A percentile compares a stretch with the other conserved stretches of the same genome.
Evolutionary conservation across 2,888 invertebrate genomes (phyloP).

Genomic region (Amphipyra tragopoginis): DNA sequence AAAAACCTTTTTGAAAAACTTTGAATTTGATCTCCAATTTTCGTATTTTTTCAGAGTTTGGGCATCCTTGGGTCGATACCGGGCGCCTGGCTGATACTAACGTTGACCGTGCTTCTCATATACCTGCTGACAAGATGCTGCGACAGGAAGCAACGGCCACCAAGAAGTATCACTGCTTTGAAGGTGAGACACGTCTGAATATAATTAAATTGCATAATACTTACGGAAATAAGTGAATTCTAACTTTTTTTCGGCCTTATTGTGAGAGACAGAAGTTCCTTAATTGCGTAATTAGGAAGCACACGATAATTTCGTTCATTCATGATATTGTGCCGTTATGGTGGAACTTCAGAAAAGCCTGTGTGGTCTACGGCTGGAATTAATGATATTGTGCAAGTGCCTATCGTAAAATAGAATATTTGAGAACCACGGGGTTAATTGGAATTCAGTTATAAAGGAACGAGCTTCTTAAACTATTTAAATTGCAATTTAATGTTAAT

Average conservation of each 20-base stretch:
- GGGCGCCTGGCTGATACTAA: slow-evolving; percentile 97
- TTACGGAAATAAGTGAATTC: no score
- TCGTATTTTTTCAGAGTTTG: slow-evolving; percentile 92
- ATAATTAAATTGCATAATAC: no score
- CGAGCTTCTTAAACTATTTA: no score
- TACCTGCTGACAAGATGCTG: slow-evolving; percentile 98
- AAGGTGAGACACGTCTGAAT: slow-evolving; percentile 83
- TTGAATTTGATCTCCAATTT: no score
- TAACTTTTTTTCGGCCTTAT: slow-evolving; percentile 11
- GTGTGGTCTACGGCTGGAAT: neutral
- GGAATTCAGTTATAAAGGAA: no score
- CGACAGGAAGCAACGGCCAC: slow-evolving; percentile 97
- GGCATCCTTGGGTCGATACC: slow-evolving; percentile 98
- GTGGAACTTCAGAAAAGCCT: slow-evolving; percentile 7
- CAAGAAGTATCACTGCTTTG: slow-evolving; percentile 96
- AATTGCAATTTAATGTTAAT: no score
- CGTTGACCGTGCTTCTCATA: slow-evolving; percentile 96
- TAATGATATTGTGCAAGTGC: neutral
- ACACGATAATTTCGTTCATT: slow-evolving; percentile 30
- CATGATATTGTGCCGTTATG: slow-evolving; percentile 5
- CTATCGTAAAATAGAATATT: no score
- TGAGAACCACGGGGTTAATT: no score
- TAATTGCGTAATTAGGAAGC: slow-evolving; percentile 46
- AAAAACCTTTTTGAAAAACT: no score
- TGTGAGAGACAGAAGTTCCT: slow-evolving; percentile 12